Base-by-base conservation (phyloP, 2,888 invertebrate species). In the Netelia inedita region DNA sequence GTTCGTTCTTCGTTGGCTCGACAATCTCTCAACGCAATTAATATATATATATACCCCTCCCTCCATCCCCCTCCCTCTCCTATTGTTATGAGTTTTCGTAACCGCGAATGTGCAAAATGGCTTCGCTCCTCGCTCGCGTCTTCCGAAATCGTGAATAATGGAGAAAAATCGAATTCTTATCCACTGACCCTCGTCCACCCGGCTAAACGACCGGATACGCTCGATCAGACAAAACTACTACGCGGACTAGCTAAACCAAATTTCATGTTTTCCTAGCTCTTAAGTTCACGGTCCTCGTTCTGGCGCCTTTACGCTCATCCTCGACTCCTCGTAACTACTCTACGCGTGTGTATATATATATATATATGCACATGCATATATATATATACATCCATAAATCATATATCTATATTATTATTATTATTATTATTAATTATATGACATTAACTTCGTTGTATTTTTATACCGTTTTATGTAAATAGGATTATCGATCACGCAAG, bases 391-490 rank as follows among this genome's bases (percentile, higher is more conserved):
- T 46, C 9, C 16, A 16, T 50, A 65, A 3, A 55, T 55, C 9
- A 55, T 55, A 55, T 57, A 23, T 63, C n/a, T 71, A 71, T 71
- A 79, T 79, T 78, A 83, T 81, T 69, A 85, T 85, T 75, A 71
- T 75, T 63, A 84, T 73, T 84, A 82, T 55, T 28, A 50, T 57
- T 61, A 76, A 53, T 88, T 88, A 82, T 82, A 86, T 73, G 83
- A 81, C 80, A 86, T 87, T 87, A 84, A 86, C 73, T 85, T 88
- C 85, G 88, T 89, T 88, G 87, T 87, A 88, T 88, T 89, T 86
- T 89, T 89, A 84, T 89, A 89, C 83, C 85, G 78, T 89, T 89
- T 86, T 66, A 82, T 83, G 81, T 85, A 82, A 83, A 82, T 87
- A 88, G 86, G 65, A 73, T 83, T 73, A 79, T 82, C 59, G 79